Evolutionary conservation across 2,888 invertebrate species (phyloP).

Genomic region (Caenorhabditis drosophilae): DNA sequence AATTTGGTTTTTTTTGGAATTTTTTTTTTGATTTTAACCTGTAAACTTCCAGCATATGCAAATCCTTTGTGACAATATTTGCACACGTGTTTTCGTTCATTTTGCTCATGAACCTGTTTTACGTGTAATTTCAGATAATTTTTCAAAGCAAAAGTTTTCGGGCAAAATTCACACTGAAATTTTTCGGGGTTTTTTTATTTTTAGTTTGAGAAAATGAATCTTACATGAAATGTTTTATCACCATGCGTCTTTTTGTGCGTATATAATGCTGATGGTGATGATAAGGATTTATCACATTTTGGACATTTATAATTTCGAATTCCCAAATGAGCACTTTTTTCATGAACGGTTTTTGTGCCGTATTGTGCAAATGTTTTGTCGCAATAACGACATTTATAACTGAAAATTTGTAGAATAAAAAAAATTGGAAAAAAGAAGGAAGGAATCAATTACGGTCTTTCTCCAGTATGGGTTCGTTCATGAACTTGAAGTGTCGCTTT

Average conservation of each 20-base stretch:
- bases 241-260: slow-evolving; percentile 70
- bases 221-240: slow-evolving; percentile 60
- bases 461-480: slow-evolving; percentile 68
- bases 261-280: slow-evolving; percentile 69
- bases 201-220: neutral
- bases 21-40: too few species aligned
- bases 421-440: neutral
- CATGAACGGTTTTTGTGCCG: slow-evolving; percentile 69
- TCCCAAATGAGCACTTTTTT: slow-evolving; percentile 67
- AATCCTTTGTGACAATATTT: slow-evolving; percentile 64
- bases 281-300: slow-evolving; percentile 65
- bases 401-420: slow-evolving; percentile 21
- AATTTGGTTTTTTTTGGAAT: neutral
- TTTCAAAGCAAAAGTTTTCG: slow-evolving; percentile 68
- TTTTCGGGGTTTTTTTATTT: too few species aligned
- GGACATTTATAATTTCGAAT: slow-evolving; percentile 69
- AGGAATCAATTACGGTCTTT: slow-evolving; percentile 65
- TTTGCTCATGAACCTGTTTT: slow-evolving; percentile 67
- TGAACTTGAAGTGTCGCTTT: slow-evolving; percentile 70
- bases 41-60: slow-evolving; percentile 68
- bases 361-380: slow-evolving; percentile 69
- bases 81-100: slow-evolving; percentile 65
- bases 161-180: slow-evolving; percentile 64
- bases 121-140: slow-evolving; percentile 69
- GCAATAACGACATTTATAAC: slow-evolving; percentile 67